Percentiles rank a stretch among this genome's conserved stretches.
Conservation (phyloP, 2,888 invertebrate species). For the Stomorhina lunata region DNA sequence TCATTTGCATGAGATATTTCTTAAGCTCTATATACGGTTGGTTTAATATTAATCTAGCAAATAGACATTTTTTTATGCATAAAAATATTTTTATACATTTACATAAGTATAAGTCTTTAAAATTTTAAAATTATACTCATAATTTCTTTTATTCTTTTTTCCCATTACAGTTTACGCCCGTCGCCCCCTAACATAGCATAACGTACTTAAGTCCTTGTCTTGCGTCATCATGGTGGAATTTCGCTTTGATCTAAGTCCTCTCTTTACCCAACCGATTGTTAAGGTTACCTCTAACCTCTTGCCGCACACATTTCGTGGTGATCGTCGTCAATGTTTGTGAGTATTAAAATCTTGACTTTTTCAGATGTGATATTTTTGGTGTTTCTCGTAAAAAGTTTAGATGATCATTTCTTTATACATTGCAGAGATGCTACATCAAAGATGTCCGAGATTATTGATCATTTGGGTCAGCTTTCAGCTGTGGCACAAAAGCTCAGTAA, state of each 20-base stretch:
- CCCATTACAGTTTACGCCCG: slow-evolving; percentile 63
- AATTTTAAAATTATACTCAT: not conserved
- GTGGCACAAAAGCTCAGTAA: slow-evolving; percentile 86
- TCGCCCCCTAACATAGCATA: not conserved
- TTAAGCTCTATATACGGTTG: not conserved
- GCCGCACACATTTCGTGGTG: slow-evolving; percentile 81
- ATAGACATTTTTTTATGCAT: not conserved
- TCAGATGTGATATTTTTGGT: slow-evolving; percentile 53
- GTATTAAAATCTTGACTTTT: slow-evolving; percentile 67
- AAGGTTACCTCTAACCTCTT: slow-evolving; percentile 81
- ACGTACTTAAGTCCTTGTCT: slow-evolving; percentile 49
- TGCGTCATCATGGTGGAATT: slow-evolving; percentile 81
- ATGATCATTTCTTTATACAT: slow-evolving; percentile 59
- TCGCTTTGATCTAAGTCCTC: slow-evolving; percentile 81
- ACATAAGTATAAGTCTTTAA: not conserved
- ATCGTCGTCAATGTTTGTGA: slow-evolving; percentile 81
- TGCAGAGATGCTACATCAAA: slow-evolving; percentile 83
- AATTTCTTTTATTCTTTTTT: not conserved
- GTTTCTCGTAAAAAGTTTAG: slow-evolving; percentile 58
- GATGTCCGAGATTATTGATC: slow-evolving; percentile 84
- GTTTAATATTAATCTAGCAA: slow-evolving; percentile 15
- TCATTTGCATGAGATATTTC: slow-evolving; percentile 46
- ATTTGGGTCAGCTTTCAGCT: slow-evolving; percentile 87
- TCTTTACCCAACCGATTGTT: slow-evolving; percentile 81
- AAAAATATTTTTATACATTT: not conserved